Evolutionary conservation across 2,888 invertebrate species (phyloP).

Genomic region (Sisyra nigra): DNA sequence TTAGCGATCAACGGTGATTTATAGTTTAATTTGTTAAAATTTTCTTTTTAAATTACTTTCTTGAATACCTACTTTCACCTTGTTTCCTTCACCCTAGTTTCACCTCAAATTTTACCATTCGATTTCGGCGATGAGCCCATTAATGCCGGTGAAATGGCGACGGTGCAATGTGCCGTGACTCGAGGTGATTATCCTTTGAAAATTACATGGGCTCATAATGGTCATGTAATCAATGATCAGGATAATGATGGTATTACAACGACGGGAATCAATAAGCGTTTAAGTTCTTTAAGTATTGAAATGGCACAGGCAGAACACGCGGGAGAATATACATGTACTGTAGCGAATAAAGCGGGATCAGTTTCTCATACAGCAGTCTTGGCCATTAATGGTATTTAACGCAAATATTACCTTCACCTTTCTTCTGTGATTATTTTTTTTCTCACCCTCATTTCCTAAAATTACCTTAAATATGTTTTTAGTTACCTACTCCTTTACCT

Average conservation of each 20-base stretch:
- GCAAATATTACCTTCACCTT: background rate
- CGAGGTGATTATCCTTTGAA: conserved; percentile 56
- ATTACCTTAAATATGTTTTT: background rate
- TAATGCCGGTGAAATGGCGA: conserved; percentile 53
- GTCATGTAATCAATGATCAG: conserved; percentile 17
- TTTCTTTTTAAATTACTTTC: too few species aligned
- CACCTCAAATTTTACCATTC: conserved; percentile 51
- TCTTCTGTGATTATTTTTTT: background rate
- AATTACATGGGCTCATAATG: conserved; percentile 42
- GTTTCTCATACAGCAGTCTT: conserved; percentile 16
- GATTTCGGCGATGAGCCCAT: conserved; percentile 38
- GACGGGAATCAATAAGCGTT: conserved; percentile 28
- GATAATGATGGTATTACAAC: conserved; percentile 22
- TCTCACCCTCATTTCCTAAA: background rate
- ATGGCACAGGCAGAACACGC: conserved; percentile 42
- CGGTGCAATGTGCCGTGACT: conserved; percentile 47
- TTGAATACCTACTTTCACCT: conserved; percentile 17
- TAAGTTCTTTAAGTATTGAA: conserved; percentile 43
- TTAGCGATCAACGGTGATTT: conserved; percentile 45
- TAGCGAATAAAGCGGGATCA: conserved; percentile 34
- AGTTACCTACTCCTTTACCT: background rate
- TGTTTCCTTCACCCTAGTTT: conserved; percentile 31
- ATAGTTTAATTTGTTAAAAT: too few species aligned
- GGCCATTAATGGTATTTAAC: conserved; percentile 12
- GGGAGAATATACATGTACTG: conserved; percentile 47